Evolutionary conservation across 2,888 invertebrate species (phyloP), one percentile per base, ranked within the genome.

Genomic region (Eurytoma adleriae): DNA sequence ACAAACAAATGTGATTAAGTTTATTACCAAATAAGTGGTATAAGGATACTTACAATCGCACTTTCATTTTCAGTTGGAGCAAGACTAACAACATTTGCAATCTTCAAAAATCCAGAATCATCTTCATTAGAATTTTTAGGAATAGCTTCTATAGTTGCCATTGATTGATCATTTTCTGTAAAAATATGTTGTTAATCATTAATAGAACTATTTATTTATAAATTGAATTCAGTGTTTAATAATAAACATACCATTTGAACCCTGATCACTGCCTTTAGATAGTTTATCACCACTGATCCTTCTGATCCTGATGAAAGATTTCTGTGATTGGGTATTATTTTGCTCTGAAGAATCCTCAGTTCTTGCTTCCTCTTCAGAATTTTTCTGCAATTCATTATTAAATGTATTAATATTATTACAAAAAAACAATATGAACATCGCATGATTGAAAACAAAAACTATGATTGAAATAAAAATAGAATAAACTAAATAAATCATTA

Each of bases 1-100:
- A 7, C 10, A 40, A 40, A 7, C 1, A 40, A 10, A 40, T 10
- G 10, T 40, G 10, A 40, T 5, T 40, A 40, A 40, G 7, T 40
- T 40, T 40, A 0, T 40, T 12, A 54, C 18, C 48, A 30, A 54
- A 14, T 18, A 48, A 30, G 7, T 14, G 14, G 57, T 40, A 62
- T 52, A 50, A 54, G 50, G 54, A 40, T 30, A 83, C 84, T 84
- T 84, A 87, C 87, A 50, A 86, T 82, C 24, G 85, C 78, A 72
- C 80, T 85, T 61, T 87, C 84, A n/a, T 52, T 81, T 0, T 85
- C 84, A 62, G 81, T 85, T 4, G 88, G 87, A 30, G 92, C 92
- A 1, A 94, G 91, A 84, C 93, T 93, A 3, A 93, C 89, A 10
- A 94, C 92, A 83, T 91, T 93, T 84, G 92, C 92, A 62, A 94